Evolutionary conservation across 1,140 invertebrate genomes (phyloP).

Genomic region (Amyelois transitella): DNA sequence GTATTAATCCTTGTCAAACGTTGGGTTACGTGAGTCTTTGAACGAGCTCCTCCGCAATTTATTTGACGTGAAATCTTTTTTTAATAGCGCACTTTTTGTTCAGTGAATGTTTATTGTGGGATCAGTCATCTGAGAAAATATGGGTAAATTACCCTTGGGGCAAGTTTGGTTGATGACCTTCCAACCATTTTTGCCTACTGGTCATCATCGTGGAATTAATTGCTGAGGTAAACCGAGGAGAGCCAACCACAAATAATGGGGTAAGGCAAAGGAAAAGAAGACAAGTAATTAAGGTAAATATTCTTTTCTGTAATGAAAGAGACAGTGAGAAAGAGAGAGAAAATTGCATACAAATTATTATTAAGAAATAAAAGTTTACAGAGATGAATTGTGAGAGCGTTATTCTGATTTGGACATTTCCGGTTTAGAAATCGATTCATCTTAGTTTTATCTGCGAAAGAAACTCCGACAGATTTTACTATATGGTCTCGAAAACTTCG

Average conservation of each 20-base stretch:
- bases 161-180: neutral
- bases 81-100: neutral
- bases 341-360: too few relatives aligned
- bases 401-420: too few relatives aligned
- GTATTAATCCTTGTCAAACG: conserved; percentile 6
- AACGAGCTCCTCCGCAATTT: neutral
- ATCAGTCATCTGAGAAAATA: neutral
- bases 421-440: neutral
- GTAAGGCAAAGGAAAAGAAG: too few relatives aligned
- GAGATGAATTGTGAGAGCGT: too few relatives aligned
- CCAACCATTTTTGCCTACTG: too few relatives aligned
- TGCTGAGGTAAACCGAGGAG: too few relatives aligned
- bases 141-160: neutral
- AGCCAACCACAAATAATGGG: too few relatives aligned
- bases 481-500: neutral
- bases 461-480: neutral
- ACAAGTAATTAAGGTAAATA: too few relatives aligned
- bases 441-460: neutral
- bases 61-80: neutral
- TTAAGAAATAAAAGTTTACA: too few relatives aligned
- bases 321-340: too few relatives aligned
- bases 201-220: too few relatives aligned
- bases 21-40: conserved; percentile 1
- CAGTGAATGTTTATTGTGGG: neutral
- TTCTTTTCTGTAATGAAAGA: too few relatives aligned